Evolutionary conservation across 53 echinoderm and acorn worm species (phyloP), one percentile per base, ranked within the genome.

Genomic region (Mesocentrotus franciscanus): DNA sequence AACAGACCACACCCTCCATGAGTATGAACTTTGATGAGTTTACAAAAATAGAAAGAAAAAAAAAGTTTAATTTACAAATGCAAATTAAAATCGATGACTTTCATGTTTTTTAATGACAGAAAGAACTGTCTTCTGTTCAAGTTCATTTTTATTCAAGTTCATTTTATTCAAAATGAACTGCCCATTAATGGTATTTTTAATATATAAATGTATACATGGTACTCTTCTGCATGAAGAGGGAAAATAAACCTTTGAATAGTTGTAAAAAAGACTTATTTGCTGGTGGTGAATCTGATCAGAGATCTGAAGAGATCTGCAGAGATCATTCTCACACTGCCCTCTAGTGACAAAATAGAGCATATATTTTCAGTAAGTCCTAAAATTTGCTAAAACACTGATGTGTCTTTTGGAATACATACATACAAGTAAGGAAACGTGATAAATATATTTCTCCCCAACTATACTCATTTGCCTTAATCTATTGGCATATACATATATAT

Each of bases 241-340:
- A 74, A 14, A 62, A 62, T 30, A 30, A 32, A 18, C 27, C 1
- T 11, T 74, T 10, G 0, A 30, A 74, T 30, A 14, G 9, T 30
- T 74, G 17, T 74, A 30, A 29, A 1, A 27, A 1, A 2, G 0
- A 32, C 18, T 62, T 62, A 62, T 29, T 74, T 1, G 29, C 10
- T 72, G 72, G 8, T 29, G 30, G 32, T 10, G 32, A 74, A 74
- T 74, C 10, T 74, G 0, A 74, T 10, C 74, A 30, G 74, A 74
- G 74, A 32, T 68, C 24, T 49, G 64, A 5, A 64, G 14, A 18
- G 64, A 3, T 5, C 64, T 72, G 72, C 10, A 35, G 81, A 36
- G 36, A 42, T 20, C 16, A 36, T 29, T 22, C 20, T 87, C 58
- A 87, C 59, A 58, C 87, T 87, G 87, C 87, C 87, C 87, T 87